Evolutionary conservation across 2,797 vertebrate species (phyloP).

Genomic region (Picus viridis): DNA sequence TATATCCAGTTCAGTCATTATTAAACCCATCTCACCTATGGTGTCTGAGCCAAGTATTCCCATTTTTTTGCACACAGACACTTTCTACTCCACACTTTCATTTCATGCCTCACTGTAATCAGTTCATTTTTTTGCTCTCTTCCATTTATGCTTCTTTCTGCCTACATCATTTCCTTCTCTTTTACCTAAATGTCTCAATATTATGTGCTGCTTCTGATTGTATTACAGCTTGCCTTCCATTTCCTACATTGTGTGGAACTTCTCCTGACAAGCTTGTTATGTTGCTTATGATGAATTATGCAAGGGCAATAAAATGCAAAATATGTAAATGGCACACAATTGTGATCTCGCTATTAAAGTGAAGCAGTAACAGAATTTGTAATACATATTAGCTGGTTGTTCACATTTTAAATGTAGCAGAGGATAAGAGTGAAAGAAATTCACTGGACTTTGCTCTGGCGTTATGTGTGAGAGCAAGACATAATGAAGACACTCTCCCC

Average conservation of each 20-base stretch:
- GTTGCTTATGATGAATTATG: slow-evolving; percentile 60
- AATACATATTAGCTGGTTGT: slow-evolving; percentile 49
- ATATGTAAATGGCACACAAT: slow-evolving; percentile 45
- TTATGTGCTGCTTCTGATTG: slow-evolving; percentile 21
- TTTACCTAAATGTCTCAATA: slow-evolving; percentile 11
- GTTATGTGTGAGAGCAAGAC: neutral
- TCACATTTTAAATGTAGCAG: slow-evolving; percentile 14
- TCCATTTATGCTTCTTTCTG: neutral
- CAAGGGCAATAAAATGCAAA: slow-evolving; percentile 64
- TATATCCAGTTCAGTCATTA: slow-evolving; percentile 9
- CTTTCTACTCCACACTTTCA: neutral
- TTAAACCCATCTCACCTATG: neutral
- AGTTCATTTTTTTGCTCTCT: neutral
- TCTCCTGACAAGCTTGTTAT: slow-evolving; percentile 38
- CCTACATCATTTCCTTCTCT: slow-evolving; percentile 13
- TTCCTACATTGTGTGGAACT: slow-evolving; percentile 44
- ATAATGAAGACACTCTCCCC: slow-evolving; percentile 1
- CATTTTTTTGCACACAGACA: neutral
- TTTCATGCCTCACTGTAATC: neutral
- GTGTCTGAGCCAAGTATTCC: neutral
- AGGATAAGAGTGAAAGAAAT: neutral
- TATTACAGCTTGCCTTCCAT: slow-evolving; percentile 9
- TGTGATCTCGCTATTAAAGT: slow-evolving; percentile 49
- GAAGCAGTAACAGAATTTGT: slow-evolving; percentile 45
- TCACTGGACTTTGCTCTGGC: neutral